A percentile compares a stretch with the other conserved stretches of the same genome.
These are phyloP conservation scores for Diuraphis noxia DNA, from an alignment of 1,140 invertebrate species.

Conservation along the genomic window DNA sequence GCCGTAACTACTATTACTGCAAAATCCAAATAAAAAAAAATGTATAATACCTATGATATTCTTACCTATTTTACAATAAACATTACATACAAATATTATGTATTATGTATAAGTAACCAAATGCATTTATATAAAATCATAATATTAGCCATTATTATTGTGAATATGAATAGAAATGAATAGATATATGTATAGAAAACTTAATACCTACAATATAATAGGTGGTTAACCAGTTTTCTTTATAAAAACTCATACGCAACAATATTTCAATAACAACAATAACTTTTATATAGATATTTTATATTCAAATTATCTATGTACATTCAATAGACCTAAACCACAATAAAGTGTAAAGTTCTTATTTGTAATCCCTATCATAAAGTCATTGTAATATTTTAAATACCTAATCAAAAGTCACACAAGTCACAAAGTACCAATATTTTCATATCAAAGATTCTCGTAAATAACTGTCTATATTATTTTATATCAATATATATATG, in stretches of 20 bases:
- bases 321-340: not conserved
- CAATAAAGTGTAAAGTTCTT: not conserved
- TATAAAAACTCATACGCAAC: not conserved
- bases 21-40: not conserved
- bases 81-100: not conserved
- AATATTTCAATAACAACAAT: not conserved
- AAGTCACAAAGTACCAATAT: not conserved
- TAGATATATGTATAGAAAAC: not conserved
- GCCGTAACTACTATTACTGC: not conserved
- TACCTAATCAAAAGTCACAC: not conserved
- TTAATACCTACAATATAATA: slow-evolving; percentile 4
- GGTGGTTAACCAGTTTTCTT: not conserved
- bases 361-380: not conserved
- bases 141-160: not conserved
- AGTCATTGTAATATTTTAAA: not conserved
- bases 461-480: slow-evolving; percentile 6
- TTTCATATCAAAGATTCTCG: not conserved
- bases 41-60: not conserved
- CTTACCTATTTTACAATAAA: not conserved
- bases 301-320: not conserved
- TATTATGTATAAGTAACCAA: not conserved
- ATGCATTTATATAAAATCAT: not conserved
- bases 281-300: not conserved
- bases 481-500: not conserved
- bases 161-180: not conserved